Percentiles rank a stretch among this genome's conserved stretches.
These are phyloP conservation scores for Spea hammondii DNA, from an alignment of 2,797 vertebrate species.

Conservation along the genomic window DNA sequence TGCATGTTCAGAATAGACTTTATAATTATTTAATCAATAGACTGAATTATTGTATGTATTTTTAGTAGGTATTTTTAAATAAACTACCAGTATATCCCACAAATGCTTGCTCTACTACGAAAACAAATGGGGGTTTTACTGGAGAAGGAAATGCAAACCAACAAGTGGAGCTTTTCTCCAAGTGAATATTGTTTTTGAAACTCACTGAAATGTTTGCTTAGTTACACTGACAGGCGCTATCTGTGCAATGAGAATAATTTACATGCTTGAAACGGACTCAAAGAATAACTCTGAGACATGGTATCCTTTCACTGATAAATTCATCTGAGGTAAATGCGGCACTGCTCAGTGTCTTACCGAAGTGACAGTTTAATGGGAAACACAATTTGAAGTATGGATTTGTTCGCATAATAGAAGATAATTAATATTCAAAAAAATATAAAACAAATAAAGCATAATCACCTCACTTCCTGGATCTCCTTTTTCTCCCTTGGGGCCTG, in stretches of 20 bases:
- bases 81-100: too few species aligned
- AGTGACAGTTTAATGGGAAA: neutral
- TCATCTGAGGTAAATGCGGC: neutral
- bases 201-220: neutral
- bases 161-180: too few species aligned
- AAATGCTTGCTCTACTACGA: too few species aligned
- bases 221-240: neutral
- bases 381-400: neutral
- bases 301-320: neutral
- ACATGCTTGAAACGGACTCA: neutral
- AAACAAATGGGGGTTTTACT: too few species aligned
- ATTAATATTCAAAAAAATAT: neutral
- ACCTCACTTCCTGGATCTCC: conserved; percentile 67
- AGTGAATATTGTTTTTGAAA: neutral
- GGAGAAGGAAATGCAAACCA: too few species aligned
- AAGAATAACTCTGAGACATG: neutral
- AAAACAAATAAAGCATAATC: neutral
- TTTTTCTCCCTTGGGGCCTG: conserved; percentile 71
- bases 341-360: neutral
- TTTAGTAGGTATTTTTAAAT: too few species aligned
- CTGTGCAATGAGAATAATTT: neutral
- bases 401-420: neutral
- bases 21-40: too few species aligned
- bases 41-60: too few species aligned
- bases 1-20: too few species aligned